Base-by-base conservation (phyloP, 2,888 invertebrate species). In the Cheilosia impressa region DNA sequence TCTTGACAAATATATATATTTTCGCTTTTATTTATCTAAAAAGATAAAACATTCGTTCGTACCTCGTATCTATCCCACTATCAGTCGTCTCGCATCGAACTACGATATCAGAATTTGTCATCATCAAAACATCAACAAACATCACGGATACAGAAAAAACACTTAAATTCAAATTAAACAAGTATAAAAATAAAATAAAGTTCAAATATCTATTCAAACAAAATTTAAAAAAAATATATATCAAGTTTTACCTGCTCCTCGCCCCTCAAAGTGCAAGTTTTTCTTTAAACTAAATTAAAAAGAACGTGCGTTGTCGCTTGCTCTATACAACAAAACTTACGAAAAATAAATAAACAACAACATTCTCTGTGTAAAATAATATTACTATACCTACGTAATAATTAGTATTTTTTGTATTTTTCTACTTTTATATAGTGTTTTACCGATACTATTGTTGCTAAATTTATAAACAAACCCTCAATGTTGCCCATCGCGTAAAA, bases 381-480 rank as follows among this genome's bases (percentile, higher is more conserved):
- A 63, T 31, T 53, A 62, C 43, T 60, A 71, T 60, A 58, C 24
- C 45, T 69, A 75, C 63, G 62, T 58, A 81, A 68, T 50, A 52
- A 55, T 68, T 58, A 62, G 80, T 38, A 38, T 77, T 73, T 87
- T 87, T 87, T 87, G 87, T 87, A 87, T 87, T 87, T 87, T 87
- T 87, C 87, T 87, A 87, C 87, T 87, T 87, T 87, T 87, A 87
- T 87, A 87, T 77, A 87, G 87, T 87, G 82, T 66, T 62, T 41
- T 53, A 45, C 53, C 41, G 62, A 62, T 62, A 43, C 62, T 82
- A 66, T 79, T 84, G 79, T 75, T 82, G 81, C 75, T 80, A 63
- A 63, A 57, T 75, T 66, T 45, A 41, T 78, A 78, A 82, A 77
- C 65, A 69, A 69, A 52, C 15, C 52, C 22, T 52, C 15, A 57